Percentiles rank a stretch among this genome's conserved stretches.
phyloP scores from a whole-genome alignment of 2,113 vertebrate genomes.

The Sisor rabdophorus region DNA sequence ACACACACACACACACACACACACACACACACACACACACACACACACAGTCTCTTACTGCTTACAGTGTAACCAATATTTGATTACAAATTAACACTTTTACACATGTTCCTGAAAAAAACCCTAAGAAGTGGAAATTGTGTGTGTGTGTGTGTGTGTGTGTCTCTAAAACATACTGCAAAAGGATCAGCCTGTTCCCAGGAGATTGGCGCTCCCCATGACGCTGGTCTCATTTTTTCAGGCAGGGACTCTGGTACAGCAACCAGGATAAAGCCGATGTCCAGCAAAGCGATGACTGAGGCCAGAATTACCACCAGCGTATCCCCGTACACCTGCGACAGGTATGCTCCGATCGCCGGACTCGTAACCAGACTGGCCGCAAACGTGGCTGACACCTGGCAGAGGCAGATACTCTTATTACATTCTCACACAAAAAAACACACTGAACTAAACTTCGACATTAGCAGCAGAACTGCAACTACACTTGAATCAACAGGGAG shows the following conservation, averaged over 20 bases:
- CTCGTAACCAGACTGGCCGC: constrained; percentile 89
- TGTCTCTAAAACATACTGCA: constrained; percentile 70
- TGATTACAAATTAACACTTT: too few species aligned
- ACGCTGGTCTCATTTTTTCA: constrained; percentile 87
- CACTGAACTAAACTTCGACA: too few species aligned
- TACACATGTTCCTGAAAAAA: too few species aligned
- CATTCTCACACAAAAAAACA: not conserved
- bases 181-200: constrained; percentile 90
- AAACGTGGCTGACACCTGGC: constrained; percentile 87
- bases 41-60: too few species aligned
- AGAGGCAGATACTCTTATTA: not conserved
- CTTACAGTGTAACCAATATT: too few species aligned
- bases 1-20: too few species aligned
- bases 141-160: too few species aligned
- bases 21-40: too few species aligned
- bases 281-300: constrained; percentile 81
- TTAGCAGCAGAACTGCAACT: too few species aligned
- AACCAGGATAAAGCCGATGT: constrained; percentile 88
- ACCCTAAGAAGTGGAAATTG: too few species aligned
- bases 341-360: constrained; percentile 85
- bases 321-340: constrained; percentile 79
- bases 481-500: not conserved
- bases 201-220: constrained; percentile 86
- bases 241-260: constrained; percentile 87
- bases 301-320: constrained; percentile 84